These are phyloP conservation scores for Sminthurinus signatus DNA, from an alignment of 1,140 invertebrate species.

Conservation along the genomic window DNA sequence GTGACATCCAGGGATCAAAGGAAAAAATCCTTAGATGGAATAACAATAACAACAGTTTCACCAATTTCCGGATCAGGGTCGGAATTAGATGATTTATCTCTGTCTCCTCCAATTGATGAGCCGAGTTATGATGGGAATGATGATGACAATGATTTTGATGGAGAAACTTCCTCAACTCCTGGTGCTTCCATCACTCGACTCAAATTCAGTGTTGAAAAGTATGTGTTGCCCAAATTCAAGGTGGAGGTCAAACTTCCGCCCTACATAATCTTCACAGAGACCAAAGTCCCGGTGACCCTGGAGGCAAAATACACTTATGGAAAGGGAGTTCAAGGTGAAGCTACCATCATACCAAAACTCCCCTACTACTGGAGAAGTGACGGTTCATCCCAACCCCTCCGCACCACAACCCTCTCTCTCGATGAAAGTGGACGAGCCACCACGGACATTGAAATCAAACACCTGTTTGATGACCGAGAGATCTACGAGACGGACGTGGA, in stretches of 20 bases:
- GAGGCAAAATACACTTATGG: conserved; percentile 16
- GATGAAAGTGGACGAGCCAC: conserved; percentile 44
- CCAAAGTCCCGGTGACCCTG: conserved; percentile 59
- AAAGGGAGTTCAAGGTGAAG: neutral
- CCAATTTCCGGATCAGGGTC: neutral
- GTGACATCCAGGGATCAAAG: neutral
- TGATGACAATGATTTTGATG: neutral
- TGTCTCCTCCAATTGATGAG: neutral
- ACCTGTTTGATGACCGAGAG: neutral
- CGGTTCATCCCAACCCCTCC: too few species aligned
- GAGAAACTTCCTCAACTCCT: too few species aligned
- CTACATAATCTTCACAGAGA: conserved; percentile 70
- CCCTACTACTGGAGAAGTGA: neutral
- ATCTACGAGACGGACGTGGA: conserved; percentile 51
- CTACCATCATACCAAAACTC: neutral
- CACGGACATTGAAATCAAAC: conserved; percentile 60
- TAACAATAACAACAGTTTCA: neutral
- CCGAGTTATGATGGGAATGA: neutral
- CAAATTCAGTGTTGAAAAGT: conserved; percentile 79
- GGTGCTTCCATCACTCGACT: conserved; percentile 39
- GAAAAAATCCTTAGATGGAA: neutral
- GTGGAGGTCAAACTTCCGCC: conserved; percentile 70
- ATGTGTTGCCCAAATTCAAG: conserved; percentile 85
- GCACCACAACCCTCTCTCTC: too few species aligned
- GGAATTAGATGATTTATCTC: too few species aligned